These are phyloP conservation scores for Ceratotherium simum DNA, from an alignment of 2,113 vertebrate species.

Conservation along the genomic window DNA sequence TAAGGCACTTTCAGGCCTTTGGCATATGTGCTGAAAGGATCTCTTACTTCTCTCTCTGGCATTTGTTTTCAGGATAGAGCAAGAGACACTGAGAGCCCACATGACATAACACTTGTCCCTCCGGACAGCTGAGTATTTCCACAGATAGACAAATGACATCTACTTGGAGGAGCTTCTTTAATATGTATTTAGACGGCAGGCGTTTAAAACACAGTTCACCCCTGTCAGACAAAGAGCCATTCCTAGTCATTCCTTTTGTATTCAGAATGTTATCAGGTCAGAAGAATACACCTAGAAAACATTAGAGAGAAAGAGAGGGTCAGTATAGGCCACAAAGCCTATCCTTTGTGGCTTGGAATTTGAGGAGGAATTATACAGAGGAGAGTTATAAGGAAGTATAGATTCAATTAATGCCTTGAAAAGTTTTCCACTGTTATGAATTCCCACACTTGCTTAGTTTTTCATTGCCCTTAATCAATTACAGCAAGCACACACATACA, in stretches of 20 bases:
- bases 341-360: not conserved
- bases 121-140: slow-evolving; percentile 80
- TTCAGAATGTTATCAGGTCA: slow-evolving; percentile 21
- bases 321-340: not conserved
- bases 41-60: slow-evolving; percentile 28
- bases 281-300: not conserved
- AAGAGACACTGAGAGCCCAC: slow-evolving; percentile 19
- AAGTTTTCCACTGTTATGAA: slow-evolving; percentile 23
- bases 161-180: slow-evolving; percentile 42
- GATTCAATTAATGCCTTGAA: slow-evolving; percentile 1
- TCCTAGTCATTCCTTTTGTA: slow-evolving; percentile 7
- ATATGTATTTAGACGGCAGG: slow-evolving; percentile 46
- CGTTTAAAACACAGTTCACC: slow-evolving; percentile 37
- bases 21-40: not conserved
- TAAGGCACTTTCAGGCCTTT: not conserved
- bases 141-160: not conserved
- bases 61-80: slow-evolving; percentile 55
- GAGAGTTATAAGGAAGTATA: not conserved
- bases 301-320: not conserved
- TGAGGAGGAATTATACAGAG: not conserved
- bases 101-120: slow-evolving; percentile 66
- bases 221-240: slow-evolving; percentile 11
- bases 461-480: not conserved
- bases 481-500: not conserved
- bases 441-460: not conserved